phyloP scores from a whole-genome alignment of 2,888 invertebrate genomes.

The Leptopilina drosophilae region DNA sequence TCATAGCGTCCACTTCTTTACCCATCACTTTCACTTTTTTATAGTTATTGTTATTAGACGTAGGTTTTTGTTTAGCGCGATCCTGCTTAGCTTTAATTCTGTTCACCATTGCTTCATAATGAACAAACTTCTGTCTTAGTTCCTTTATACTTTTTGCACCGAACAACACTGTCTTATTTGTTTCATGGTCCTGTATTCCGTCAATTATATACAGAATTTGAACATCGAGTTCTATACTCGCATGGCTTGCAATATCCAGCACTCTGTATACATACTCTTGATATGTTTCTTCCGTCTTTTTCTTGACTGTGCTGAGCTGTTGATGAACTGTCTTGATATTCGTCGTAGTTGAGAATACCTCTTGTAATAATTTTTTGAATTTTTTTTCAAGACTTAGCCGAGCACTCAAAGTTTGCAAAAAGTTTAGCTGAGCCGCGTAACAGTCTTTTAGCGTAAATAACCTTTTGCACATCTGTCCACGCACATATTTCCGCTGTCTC shows the following conservation, averaged over 20 bases:
- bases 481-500: slow-evolving; percentile 51
- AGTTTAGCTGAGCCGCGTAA: slow-evolving; percentile 30
- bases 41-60: neutral
- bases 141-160: neutral
- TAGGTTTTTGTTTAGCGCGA: neutral
- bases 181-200: slow-evolving; percentile 32
- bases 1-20: slow-evolving; percentile 32
- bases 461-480: slow-evolving; percentile 42
- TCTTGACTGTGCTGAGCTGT: slow-evolving; percentile 9
- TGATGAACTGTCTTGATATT: slow-evolving; percentile 4
- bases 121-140: slow-evolving; percentile 32
- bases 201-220: too few relatives aligned
- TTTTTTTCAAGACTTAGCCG: slow-evolving; percentile 1
- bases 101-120: slow-evolving; percentile 42
- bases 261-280: neutral
- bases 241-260: slow-evolving; percentile 6
- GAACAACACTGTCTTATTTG: slow-evolving; percentile 37
- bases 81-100: neutral
- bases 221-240: slow-evolving; percentile 18
- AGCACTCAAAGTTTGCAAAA: neutral
- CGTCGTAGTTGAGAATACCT: slow-evolving; percentile 14
- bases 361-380: slow-evolving; percentile 3
- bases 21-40: slow-evolving; percentile 32
- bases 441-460: too few relatives aligned
- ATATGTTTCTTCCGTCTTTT: slow-evolving; percentile 20